Base-by-base conservation (phyloP, 2,888 invertebrate species). In the Druceiella hillmani region DNA sequence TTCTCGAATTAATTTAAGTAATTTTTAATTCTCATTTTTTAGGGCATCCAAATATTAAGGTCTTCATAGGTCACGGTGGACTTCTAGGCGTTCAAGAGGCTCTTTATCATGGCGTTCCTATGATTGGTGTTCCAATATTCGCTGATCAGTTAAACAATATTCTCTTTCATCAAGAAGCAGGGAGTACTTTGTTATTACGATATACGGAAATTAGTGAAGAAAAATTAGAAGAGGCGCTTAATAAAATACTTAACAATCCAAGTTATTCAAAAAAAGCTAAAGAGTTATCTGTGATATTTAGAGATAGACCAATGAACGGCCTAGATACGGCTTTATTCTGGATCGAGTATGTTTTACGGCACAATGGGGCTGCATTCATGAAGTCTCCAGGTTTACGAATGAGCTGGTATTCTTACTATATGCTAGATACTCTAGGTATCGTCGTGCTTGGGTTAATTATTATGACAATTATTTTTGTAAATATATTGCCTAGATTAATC, bases 21-120 rank as follows among this genome's bases (percentile, higher is more conserved):
- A 11, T 10, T 27, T 27, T 27, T 27, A 11, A 7, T 27, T 27
- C 11, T 20, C n/a, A 20, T 20, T 20, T 39, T 43, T 40, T 63
- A 39, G 65, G 64, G 2, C 63, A 68, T 52, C 54, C 52, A 2
- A 66, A 66, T 48, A 52, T 65, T 0, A 55, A 58, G 22, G 38
- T 66, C 0, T 68, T 68, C 46, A 65, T 68, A 13, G 59, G 63
- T 3, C 66, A 68, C 40, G 66, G 66, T n/a, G 66, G 65, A 17
- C 36, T 47, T 4, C 59, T 64, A 34, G 62, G 66, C 33, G 59
- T 59, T 1, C 62, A 61, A 40, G 67, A 67, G 44, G 61, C 62
- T 11, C 56, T 66, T 0, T 53, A 61, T 38, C 52, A 60, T 46
- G 65, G 59, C 2, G 58, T 64, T 6, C 66, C 67, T 2, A 55